These are phyloP conservation scores for Gambelia wislizenii DNA, from an alignment of 2,797 vertebrate species.

Conservation along the genomic window DNA sequence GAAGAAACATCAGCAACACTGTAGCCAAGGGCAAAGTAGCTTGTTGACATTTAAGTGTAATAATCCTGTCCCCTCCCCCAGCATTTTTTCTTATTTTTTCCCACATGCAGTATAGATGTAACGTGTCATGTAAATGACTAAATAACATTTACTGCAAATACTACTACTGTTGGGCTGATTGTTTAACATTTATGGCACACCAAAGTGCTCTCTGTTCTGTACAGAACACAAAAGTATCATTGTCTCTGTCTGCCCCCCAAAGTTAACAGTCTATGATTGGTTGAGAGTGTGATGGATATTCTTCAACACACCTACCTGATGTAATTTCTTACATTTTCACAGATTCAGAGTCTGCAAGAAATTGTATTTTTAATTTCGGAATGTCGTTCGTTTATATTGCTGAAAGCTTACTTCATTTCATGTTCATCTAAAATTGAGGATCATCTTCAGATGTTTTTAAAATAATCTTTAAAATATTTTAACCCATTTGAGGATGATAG, in stretches of 20 bases:
- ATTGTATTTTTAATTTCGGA: not conserved
- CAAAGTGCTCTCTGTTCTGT: not conserved
- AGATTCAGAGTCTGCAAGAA: not conserved
- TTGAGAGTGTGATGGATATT: not conserved
- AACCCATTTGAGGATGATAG: not conserved
- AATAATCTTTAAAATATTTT: no score
- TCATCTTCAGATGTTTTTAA: not conserved
- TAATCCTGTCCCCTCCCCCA: conserved; percentile 16
- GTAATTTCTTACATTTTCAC: not conserved
- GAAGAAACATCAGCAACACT: conserved; percentile 36
- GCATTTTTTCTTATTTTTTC: conserved; percentile 7
- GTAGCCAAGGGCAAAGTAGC: conserved; percentile 18
- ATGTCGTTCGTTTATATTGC: not conserved
- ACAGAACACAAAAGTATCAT: not conserved
- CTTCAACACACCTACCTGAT: not conserved
- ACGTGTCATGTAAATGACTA: not conserved
- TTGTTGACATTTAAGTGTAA: conserved; percentile 29
- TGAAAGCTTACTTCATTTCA: not conserved
- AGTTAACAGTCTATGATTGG: not conserved
- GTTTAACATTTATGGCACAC: conserved; percentile 14
- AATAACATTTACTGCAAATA: conserved; percentile 11
- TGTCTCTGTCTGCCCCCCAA: not conserved
- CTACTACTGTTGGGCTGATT: conserved; percentile 12
- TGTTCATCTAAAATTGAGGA: not conserved
- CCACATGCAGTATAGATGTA: conserved; percentile 47